Conservation (phyloP, 2,888 invertebrate genomes). For the Pasiphila rectangulata region DNA sequence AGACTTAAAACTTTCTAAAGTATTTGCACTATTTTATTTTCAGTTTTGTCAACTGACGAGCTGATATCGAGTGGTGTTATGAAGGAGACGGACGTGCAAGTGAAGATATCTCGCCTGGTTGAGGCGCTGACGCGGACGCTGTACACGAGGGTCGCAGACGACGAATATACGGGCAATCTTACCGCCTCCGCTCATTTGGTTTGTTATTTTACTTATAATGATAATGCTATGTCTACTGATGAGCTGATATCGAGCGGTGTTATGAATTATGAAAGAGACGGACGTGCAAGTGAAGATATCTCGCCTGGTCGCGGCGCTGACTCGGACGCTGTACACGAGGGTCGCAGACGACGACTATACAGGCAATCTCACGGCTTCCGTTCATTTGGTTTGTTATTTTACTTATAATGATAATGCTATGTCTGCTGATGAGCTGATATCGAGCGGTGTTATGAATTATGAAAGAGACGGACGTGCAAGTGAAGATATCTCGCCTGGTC, state of each 20-base stretch:
- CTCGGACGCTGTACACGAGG: constrained; percentile 83
- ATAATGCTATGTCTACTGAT: too few species aligned
- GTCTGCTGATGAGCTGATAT: constrained; percentile 57
- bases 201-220: too few species aligned
- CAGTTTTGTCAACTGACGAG: constrained; percentile 61
- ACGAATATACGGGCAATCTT: constrained; percentile 56
- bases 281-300: constrained; percentile 84
- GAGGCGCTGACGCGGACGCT: constrained; percentile 84
- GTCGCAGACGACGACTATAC: constrained; percentile 74
- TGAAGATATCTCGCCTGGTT: constrained; percentile 84
- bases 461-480: constrained; percentile 78
- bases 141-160: constrained; percentile 81
- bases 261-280: constrained; percentile 64
- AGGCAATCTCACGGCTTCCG: constrained; percentile 58
- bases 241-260: constrained; percentile 56
- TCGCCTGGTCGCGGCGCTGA: constrained; percentile 83
- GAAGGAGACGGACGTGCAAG: constrained; percentile 78
- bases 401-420: too few species aligned
- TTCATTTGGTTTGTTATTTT: constrained; percentile 60
- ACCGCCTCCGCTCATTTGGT: constrained; percentile 69
- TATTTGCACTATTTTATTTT: constrained; percentile 29
- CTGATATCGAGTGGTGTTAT: constrained; percentile 57
- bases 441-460: constrained; percentile 63
- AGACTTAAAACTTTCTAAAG: too few species aligned
- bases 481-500: constrained; percentile 84